These are phyloP conservation scores for Cacoxenus indagator DNA, from an alignment of 2,888 invertebrate species.

Conservation along the genomic window DNA sequence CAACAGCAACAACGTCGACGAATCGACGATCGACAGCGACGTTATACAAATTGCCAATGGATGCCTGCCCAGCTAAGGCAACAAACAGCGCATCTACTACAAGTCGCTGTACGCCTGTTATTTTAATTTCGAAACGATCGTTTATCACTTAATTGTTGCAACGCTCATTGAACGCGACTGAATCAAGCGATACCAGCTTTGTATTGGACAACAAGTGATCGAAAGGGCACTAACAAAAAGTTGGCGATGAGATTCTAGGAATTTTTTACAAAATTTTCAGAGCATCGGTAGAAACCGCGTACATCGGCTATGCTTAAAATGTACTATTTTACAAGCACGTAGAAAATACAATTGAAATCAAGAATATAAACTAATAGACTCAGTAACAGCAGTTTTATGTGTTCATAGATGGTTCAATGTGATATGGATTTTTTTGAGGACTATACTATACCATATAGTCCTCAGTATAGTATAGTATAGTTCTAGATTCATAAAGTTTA, in stretches of 20 bases:
- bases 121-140: slow-evolving; percentile 61
- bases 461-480: no score
- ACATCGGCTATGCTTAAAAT: no score
- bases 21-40: slow-evolving; percentile 32
- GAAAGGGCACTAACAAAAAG: background rate
- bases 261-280: background rate
- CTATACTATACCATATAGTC: no score
- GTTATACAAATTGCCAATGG: slow-evolving; percentile 25
- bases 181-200: slow-evolving; percentile 7
- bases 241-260: background rate
- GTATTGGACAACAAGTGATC: background rate
- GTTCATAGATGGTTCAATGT: no score
- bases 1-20: slow-evolving; percentile 22
- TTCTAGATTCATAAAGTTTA: no score
- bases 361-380: background rate
- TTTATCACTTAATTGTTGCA: slow-evolving; percentile 64
- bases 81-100: background rate
- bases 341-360: background rate
- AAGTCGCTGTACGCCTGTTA: slow-evolving; percentile 62
- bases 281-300: no score
- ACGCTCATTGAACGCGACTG: slow-evolving; percentile 34
- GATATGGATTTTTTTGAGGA: no score
- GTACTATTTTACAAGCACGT: no score
- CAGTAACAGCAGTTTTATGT: no score
- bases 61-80: slow-evolving; percentile 38